Conservation (phyloP, 2,113 vertebrate genomes). For the Taxidea taxus region DNA sequence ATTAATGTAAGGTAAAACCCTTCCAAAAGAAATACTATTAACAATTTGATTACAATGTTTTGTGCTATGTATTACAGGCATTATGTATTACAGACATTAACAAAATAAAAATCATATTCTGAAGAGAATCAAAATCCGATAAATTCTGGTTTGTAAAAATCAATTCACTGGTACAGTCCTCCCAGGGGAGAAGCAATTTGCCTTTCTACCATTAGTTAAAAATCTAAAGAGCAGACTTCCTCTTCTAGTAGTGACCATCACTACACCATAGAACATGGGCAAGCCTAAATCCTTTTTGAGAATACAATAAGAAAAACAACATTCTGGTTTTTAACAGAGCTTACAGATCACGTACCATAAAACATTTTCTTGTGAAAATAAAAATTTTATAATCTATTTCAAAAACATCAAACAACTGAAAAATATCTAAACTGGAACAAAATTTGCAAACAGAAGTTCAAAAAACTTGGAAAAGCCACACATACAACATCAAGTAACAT, state of each 20-base stretch:
- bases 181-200: neutral
- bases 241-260: conserved; percentile 6
- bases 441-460: conserved; percentile 53
- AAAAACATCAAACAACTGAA: conserved; percentile 45
- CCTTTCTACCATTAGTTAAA: conserved; percentile 53
- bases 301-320: conserved; percentile 24
- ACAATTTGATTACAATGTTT: conserved; percentile 38
- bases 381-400: conserved; percentile 35
- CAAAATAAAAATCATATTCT: conserved; percentile 51
- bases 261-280: neutral
- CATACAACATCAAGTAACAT: conserved; percentile 56
- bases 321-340: neutral
- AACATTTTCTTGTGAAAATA: conserved; percentile 52
- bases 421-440: conserved; percentile 37
- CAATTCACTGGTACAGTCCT: conserved; percentile 5
- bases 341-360: conserved; percentile 4
- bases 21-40: conserved; percentile 41
- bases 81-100: conserved; percentile 39
- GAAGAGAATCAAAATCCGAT: conserved; percentile 47
- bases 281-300: conserved; percentile 47
- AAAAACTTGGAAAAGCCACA: conserved; percentile 53
- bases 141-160: conserved; percentile 64
- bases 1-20: conserved; percentile 69
- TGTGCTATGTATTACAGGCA: conserved; percentile 39
- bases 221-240: conserved; percentile 20